phyloP scores from a whole-genome alignment of 2,888 invertebrate genomes.

The Molanna angustata region DNA sequence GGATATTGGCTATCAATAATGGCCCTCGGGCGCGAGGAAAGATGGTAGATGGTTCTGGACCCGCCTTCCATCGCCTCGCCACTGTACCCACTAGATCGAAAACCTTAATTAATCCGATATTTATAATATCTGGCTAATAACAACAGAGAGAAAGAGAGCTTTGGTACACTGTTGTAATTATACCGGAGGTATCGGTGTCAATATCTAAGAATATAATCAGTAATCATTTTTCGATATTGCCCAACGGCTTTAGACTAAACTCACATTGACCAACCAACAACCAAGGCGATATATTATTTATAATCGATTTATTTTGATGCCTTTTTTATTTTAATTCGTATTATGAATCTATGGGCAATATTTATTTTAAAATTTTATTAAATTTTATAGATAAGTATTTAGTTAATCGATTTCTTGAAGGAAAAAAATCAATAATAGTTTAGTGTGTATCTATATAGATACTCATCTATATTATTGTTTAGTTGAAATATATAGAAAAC shows the following conservation, averaged over 20 bases:
- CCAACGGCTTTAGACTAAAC: neutral
- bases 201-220: conserved; percentile 27
- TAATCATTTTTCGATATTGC: conserved; percentile 19
- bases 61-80: conserved; percentile 26
- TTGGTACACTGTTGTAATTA: conserved; percentile 19
- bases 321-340: too few relatives aligned
- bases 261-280: neutral
- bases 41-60: conserved; percentile 9
- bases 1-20: conserved; percentile 24
- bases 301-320: conserved; percentile 16
- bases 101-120: conserved; percentile 33
- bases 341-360: too few relatives aligned
- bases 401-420: too few relatives aligned
- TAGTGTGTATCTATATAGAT: too few relatives aligned
- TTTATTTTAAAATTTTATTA: too few relatives aligned
- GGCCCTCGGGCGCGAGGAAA: conserved; percentile 15
- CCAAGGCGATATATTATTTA: conserved; percentile 4
- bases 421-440: too few relatives aligned
- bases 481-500: too few relatives aligned
- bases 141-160: conserved; percentile 18
- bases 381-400: too few relatives aligned
- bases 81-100: conserved; percentile 18
- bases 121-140: conserved; percentile 29
- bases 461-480: too few relatives aligned
- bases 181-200: conserved; percentile 30